Evolutionary conservation across 2,113 vertebrate species (phyloP), one percentile per base, ranked within the genome.

Genomic region (Mesoclemmys tuberculata): DNA sequence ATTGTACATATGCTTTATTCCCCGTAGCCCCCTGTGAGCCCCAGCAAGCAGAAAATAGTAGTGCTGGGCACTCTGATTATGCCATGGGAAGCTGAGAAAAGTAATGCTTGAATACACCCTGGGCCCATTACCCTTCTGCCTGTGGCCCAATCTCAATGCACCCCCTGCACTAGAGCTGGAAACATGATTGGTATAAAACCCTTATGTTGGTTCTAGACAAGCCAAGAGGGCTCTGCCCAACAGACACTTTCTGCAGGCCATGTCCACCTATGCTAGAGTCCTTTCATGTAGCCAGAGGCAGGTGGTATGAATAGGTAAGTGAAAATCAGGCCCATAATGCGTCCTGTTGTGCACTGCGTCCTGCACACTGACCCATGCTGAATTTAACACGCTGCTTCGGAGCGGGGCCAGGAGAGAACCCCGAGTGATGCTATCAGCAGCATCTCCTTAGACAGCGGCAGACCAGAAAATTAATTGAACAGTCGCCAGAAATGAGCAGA

Each of bases 401-500:
- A 29, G 55, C 0, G 0, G 52, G 49, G 5, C 3, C 35, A 18
- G 54, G 31, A 3, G 58, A 61, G 84, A 68, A n/a, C 41, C 71
- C 84, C 56, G 78, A 61, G 10, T 26, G 27, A 51, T 51, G 21
- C 44, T 2, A 22, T 14, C 27, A 89, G 41, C 44, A 90, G 26
- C 16, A 2, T 82, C 29, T 80, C 41, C 87, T 35, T 21, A 89
- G 48, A 78, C 19, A 85, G 82, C 52, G 38, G 19, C 55, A 61
- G 27, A 84, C 79, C 19, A 4, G 68, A 38, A 94, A 94, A 92
- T 0, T 2, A 12, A 89, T 29, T 89, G 61, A 14, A 94, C 22
- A 74, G 16, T 46, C 78, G 89, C 77, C 52, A 95, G 52, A 96
- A 97, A 97, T 86, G 94, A 97, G 90, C 95, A 95, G 93, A 94